Evolutionary conservation across 2,797 vertebrate species (phyloP).

Genomic region (Anniella stebbinsi): DNA sequence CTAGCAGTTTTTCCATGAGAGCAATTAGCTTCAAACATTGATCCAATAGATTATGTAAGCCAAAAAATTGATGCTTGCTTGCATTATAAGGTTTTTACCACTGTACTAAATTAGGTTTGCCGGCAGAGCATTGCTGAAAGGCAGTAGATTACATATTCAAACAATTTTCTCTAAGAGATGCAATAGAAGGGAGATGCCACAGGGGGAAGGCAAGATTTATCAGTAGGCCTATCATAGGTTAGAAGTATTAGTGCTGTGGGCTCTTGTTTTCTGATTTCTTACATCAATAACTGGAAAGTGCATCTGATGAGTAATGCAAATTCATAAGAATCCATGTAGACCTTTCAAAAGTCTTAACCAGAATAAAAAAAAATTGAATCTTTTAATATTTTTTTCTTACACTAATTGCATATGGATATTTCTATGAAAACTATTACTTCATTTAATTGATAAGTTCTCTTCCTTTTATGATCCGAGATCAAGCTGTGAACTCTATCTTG

Average conservation of each 20-base stretch:
- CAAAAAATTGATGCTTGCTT: conserved; percentile 65
- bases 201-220: conserved; percentile 64
- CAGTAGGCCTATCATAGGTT: conserved; percentile 38
- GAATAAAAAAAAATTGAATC: conserved; percentile 68
- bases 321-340: conserved; percentile 51
- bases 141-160: conserved; percentile 67
- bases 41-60: conserved; percentile 59
- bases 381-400: conserved; percentile 68
- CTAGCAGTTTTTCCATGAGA: conserved; percentile 56
- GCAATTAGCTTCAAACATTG: conserved; percentile 56
- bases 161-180: conserved; percentile 68
- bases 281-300: conserved; percentile 39
- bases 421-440: conserved; percentile 61
- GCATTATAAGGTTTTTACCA: conserved; percentile 59
- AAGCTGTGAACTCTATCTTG: background rate
- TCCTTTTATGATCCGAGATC: conserved; percentile 38
- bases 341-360: conserved; percentile 62
- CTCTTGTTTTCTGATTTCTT: conserved; percentile 7
- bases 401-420: conserved; percentile 63
- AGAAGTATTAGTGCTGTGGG: conserved; percentile 46
- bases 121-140: conserved; percentile 53
- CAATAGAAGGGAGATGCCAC: conserved; percentile 56
- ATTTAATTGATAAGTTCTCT: conserved; percentile 58
- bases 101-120: conserved; percentile 69
- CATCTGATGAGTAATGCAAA: conserved; percentile 41